Evolutionary conservation across 1,140 invertebrate genomes (phyloP), one percentile per base, ranked within the genome.

Genomic region (Drosophila cardini): DNA sequence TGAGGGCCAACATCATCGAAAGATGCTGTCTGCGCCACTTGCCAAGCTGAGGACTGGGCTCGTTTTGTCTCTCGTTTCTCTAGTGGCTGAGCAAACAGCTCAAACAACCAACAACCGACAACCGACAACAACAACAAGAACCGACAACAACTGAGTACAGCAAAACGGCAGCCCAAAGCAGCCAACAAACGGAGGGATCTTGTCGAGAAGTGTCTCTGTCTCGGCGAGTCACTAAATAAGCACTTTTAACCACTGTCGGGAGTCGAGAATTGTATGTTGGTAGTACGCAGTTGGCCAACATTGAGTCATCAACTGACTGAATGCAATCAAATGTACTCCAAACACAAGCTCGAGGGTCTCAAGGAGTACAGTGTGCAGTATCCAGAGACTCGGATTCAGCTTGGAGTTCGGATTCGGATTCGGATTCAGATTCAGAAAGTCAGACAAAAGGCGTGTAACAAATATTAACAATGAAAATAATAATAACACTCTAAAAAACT

Each of bases 381-480:
- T 26, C 21, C 21, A 26, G 52, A 60, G 69, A 21, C 40, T 9
- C 4, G 10, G 45, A 10, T 9, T 18, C 21, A 26, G 40, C 32
- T 15, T 32, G 11, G 30, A 32, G 15, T 16, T 26, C 16, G 9
- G 43, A 46, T 9, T 32, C 15, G 30, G 43, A 30, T 16, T 26
- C 16, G 9, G 43, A 46, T 9, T 34, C 43, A 40, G 13, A 46
- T 13, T 13, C 36, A 11, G 30, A 30, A 4, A 72, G 67, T 42
- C 48, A 65, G 73, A 89, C 84, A 77, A 87, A 87, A 87, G 84
- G 76, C 84, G 84, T 89, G 85, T 87, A 87, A 87, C 84, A 89
- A 87, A 87, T 87, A 87, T 87, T 87, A 87, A 87, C 84, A 87
- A 87, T 89, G 84, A 87, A 89, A 87, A 87, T 87, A 87, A 87